Percentiles rank a stretch among this genome's conserved stretches.
phyloP scores from a whole-genome alignment of 1,140 invertebrate species.

The Dufourea novaeangliae region DNA sequence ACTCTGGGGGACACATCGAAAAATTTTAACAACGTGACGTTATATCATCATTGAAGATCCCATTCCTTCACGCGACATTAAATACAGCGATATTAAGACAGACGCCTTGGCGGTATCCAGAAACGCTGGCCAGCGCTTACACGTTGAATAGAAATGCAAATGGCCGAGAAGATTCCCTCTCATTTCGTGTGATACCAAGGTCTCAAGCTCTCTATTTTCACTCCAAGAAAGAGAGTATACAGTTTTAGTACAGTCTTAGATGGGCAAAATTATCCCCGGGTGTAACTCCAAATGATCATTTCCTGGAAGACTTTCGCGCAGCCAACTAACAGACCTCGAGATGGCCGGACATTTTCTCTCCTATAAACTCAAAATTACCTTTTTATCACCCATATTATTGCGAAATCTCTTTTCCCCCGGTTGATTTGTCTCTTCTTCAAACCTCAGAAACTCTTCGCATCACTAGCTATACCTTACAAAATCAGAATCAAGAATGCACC shows the following conservation, averaged over 20 bases:
- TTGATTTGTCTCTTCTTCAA: slow-evolving; percentile 15
- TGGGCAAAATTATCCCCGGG: background rate
- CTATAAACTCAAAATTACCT: slow-evolving; percentile 20
- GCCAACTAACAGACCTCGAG: background rate
- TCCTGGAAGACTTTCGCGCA: background rate
- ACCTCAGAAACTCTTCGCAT: background rate
- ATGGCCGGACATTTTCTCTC: too few species aligned
- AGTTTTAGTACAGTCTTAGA: background rate
- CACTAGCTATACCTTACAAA: background rate
- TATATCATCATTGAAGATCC: background rate
- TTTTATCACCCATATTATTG: slow-evolving; percentile 13
- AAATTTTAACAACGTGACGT: background rate
- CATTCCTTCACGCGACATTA: too few species aligned
- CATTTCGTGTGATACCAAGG: background rate
- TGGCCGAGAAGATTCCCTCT: background rate
- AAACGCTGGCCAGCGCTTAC: background rate
- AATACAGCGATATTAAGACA: too few species aligned
- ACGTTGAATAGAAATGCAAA: background rate
- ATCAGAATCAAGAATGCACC: background rate
- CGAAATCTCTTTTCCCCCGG: slow-evolving; percentile 26
- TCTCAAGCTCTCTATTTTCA: background rate
- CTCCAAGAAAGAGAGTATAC: background rate
- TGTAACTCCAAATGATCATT: background rate
- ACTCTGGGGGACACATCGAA: background rate
- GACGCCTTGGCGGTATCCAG: background rate